Evolutionary conservation across 2,888 invertebrate species (phyloP).

Genomic region (Noctua comes): DNA sequence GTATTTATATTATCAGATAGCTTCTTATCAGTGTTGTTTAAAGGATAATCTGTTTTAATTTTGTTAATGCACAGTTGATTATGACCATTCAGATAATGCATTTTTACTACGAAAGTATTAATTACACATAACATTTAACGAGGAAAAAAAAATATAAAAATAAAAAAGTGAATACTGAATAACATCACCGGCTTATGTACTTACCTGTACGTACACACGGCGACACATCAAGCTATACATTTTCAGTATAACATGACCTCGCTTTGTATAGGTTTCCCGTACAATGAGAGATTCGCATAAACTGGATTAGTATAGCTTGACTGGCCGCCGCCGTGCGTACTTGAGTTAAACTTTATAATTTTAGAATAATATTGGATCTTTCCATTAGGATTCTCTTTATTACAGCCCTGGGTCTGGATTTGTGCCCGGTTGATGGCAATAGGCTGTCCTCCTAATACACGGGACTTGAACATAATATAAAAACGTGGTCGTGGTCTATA

Average conservation of each 20-base stretch:
- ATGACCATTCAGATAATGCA: not conserved
- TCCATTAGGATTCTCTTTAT: not conserved
- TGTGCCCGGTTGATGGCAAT: not conserved
- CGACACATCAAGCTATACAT: no score
- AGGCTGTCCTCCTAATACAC: not conserved
- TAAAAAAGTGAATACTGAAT: not conserved
- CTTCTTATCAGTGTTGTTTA: slow-evolving; percentile 23
- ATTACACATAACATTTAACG: not conserved
- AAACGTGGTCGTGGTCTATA: not conserved
- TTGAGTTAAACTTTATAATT: not conserved
- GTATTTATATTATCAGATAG: slow-evolving; percentile 29
- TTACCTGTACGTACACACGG: no score
- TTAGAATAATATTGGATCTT: not conserved
- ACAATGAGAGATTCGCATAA: no score
- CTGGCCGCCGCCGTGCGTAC: no score
- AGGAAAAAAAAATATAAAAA: not conserved
- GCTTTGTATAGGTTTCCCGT: no score
- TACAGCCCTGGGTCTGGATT: not conserved
- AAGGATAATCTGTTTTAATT: slow-evolving; percentile 33
- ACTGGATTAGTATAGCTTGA: no score
- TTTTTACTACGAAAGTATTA: not conserved
- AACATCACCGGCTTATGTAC: not conserved
- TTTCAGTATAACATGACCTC: no score
- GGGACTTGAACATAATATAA: not conserved
- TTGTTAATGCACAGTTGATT: not conserved